Evolutionary conservation across 1,140 invertebrate species (phyloP).

Genomic region (Caenorhabditis inopinata): DNA sequence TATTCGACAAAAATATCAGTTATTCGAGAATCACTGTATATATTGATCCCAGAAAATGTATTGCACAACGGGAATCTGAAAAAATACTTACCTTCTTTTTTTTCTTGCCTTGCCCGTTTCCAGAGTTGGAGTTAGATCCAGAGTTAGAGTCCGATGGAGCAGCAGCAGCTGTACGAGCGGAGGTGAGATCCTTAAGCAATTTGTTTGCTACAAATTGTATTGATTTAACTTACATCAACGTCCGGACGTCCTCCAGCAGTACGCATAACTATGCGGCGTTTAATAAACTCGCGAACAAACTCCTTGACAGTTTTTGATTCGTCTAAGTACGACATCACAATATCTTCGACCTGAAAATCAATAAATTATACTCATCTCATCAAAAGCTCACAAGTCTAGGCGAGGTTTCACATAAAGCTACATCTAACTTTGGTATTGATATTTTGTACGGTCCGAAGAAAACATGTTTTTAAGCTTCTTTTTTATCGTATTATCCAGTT

Average conservation of each 20-base stretch:
- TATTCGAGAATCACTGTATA: no score
- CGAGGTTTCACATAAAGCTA: not conserved
- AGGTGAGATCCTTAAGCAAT: not conserved
- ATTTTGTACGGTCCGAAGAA: no score
- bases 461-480: no score
- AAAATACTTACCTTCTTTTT: constrained; percentile 26
- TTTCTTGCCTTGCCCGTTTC: constrained; percentile 14
- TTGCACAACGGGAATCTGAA: no score
- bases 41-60: no score
- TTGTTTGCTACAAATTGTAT: not conserved
- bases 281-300: constrained; percentile 14
- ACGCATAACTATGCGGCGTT: not conserved
- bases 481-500: no score
- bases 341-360: constrained; percentile 5
- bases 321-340: constrained; percentile 20
- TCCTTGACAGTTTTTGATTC: constrained; percentile 17
- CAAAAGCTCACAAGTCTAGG: not conserved
- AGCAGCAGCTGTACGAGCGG: not conserved
- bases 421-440: no score
- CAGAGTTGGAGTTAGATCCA: constrained; percentile 15
- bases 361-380: not conserved
- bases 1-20: no score
- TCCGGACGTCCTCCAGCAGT: not conserved
- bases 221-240: not conserved
- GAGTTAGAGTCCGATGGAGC: constrained; percentile 18